A percentile compares a stretch with the other conserved stretches of the same genome.
Evolutionary conservation across 2,888 invertebrate species (phyloP).

Genomic region (Drosophila silvestris): DNA sequence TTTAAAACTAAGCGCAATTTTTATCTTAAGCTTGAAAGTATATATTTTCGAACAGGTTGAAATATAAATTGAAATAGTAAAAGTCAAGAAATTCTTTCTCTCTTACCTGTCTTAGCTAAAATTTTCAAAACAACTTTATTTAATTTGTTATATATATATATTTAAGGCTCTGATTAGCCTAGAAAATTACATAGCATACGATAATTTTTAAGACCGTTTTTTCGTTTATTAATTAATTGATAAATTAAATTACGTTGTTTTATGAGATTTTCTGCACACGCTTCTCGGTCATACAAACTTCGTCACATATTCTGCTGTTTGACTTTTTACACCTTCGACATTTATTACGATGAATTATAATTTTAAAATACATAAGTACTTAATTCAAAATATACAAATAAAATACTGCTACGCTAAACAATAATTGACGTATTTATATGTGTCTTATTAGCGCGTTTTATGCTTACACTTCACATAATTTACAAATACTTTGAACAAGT

Average conservation of each 20-base stretch:
- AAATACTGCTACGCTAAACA: conserved; percentile 31
- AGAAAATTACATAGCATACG: neutral
- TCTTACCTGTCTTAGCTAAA: conserved; percentile 23
- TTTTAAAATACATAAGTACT: neutral
- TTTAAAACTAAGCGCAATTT: neutral
- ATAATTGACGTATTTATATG: conserved; percentile 17
- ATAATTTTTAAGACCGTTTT: neutral
- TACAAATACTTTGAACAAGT: conserved; percentile 1
- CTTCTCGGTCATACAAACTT: neutral
- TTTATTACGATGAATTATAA: conserved; percentile 3
- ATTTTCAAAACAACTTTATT: conserved; percentile 1
- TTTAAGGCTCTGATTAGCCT: neutral
- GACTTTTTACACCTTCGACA: neutral
- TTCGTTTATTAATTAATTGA: neutral
- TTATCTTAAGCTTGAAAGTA: neutral
- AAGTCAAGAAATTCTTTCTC: neutral
- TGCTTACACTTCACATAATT: conserved; percentile 20
- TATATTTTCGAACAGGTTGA: neutral
- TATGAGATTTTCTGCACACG: neutral
- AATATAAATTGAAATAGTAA: neutral
- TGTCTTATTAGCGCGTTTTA: conserved; percentile 30
- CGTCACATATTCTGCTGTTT: neutral
- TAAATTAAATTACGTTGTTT: neutral
- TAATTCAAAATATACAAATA: conserved; percentile 1
- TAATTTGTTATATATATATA: neutral